Conservation (phyloP, 1,140 invertebrate genomes). For the Druon quercuslanigerum region DNA sequence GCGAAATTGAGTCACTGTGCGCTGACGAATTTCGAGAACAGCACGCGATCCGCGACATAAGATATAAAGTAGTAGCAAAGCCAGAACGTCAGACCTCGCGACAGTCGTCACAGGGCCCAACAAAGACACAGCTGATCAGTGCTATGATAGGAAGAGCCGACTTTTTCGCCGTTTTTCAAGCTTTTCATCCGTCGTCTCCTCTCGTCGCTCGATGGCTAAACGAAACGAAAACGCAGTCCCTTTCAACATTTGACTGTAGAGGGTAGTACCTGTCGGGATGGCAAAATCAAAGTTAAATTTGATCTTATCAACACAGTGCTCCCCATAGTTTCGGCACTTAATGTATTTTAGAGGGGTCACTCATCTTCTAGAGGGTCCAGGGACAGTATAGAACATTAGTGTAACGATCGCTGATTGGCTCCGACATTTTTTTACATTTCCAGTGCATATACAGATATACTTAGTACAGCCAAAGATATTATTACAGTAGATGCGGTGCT, state of each 20-base stretch:
- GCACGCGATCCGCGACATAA: not conserved
- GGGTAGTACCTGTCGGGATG: conserved; percentile 45
- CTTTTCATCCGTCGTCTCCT: conserved; percentile 16
- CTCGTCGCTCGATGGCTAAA: not conserved
- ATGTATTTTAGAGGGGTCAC: too few species aligned
- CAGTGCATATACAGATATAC: too few species aligned
- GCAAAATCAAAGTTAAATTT: not conserved
- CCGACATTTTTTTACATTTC: too few species aligned
- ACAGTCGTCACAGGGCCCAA: conserved; percentile 9
- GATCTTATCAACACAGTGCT: not conserved
- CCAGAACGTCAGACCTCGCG: conserved; percentile 6
- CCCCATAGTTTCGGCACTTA: too few species aligned
- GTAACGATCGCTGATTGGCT: too few species aligned
- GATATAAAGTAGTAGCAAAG: not conserved
- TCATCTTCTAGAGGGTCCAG: too few species aligned
- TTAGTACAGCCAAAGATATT: too few species aligned
- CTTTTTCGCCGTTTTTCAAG: conserved; percentile 53
- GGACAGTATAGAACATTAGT: too few species aligned
- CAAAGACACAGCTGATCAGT: conserved; percentile 51
- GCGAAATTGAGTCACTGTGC: conserved; percentile 6
- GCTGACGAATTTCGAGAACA: not conserved
- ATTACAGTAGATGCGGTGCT: too few species aligned
- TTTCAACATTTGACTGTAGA: conserved; percentile 36
- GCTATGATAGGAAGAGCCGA: not conserved
- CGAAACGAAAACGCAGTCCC: conserved; percentile 32